phyloP scores from a whole-genome alignment of 2,797 vertebrate species.

The Valencia hispanica region DNA sequence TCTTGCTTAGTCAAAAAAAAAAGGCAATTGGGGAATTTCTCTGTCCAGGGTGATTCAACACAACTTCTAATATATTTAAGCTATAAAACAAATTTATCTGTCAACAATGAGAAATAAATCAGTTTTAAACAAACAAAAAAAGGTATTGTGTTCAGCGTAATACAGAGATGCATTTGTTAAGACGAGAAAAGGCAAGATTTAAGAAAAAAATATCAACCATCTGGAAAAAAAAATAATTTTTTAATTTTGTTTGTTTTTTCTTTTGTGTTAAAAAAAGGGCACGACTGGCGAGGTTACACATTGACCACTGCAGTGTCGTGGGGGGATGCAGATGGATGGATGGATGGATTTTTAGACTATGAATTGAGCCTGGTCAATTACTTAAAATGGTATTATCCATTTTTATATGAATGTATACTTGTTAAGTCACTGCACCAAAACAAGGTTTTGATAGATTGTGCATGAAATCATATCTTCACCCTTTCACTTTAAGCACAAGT shows the following conservation, averaged over 20 bases:
- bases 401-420: not conserved
- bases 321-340: not conserved
- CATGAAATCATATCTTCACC: too few relatives aligned
- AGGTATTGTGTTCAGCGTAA: not conserved
- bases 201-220: not conserved
- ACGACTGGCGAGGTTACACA: not conserved
- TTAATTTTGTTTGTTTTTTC: not conserved
- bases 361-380: not conserved
- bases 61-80: conserved; percentile 19
- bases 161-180: not conserved
- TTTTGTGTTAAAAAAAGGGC: not conserved
- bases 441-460: too few relatives aligned
- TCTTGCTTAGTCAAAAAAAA: conserved; percentile 22
- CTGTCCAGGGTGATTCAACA: conserved; percentile 36
- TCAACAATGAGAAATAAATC: not conserved
- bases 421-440: not conserved
- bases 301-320: too few relatives aligned
- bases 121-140: conserved; percentile 9
- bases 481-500: too few relatives aligned
- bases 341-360: not conserved
- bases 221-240: not conserved
- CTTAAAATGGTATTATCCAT: not conserved
- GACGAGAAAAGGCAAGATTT: conserved; percentile 2
- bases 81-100: conserved; percentile 20
- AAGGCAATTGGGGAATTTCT: conserved; percentile 59